phyloP scores from a whole-genome alignment of 2,797 vertebrate species.

The Cynopterus sphinx region DNA sequence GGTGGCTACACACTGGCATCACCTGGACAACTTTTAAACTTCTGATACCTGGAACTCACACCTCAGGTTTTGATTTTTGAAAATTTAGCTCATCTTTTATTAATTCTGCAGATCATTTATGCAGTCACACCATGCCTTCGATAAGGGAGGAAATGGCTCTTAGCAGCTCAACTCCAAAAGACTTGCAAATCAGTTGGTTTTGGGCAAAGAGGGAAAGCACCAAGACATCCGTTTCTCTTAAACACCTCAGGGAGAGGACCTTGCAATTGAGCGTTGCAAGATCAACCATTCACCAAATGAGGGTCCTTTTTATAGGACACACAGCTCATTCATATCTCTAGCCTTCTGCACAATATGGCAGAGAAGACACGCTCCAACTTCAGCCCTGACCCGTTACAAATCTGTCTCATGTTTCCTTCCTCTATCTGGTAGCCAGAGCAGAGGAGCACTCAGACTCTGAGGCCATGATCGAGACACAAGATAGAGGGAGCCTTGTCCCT shows the following conservation, averaged over 20 bases:
- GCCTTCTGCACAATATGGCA: not conserved
- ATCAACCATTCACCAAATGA: not conserved
- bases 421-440: not conserved
- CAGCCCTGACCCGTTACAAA: not conserved
- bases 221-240: not conserved
- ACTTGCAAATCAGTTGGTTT: not conserved
- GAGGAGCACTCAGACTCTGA: accelerated
- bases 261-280: not conserved
- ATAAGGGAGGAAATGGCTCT: not conserved
- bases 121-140: not conserved
- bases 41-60: not conserved
- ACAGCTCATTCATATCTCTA: not conserved
- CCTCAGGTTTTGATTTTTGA: not conserved
- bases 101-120: not conserved
- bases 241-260: not conserved
- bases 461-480: not conserved
- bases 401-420: not conserved
- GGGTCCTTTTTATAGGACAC: not conserved
- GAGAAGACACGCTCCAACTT: not conserved
- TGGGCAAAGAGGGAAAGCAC: not conserved
- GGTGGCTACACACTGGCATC: not conserved
- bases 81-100: not conserved
- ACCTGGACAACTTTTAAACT: not conserved
- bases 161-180: not conserved
- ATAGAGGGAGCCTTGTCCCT: not conserved